These are phyloP conservation scores for Aphelocoma californica DNA, from an alignment of 2,797 vertebrate genomes.

Conservation along the genomic window DNA sequence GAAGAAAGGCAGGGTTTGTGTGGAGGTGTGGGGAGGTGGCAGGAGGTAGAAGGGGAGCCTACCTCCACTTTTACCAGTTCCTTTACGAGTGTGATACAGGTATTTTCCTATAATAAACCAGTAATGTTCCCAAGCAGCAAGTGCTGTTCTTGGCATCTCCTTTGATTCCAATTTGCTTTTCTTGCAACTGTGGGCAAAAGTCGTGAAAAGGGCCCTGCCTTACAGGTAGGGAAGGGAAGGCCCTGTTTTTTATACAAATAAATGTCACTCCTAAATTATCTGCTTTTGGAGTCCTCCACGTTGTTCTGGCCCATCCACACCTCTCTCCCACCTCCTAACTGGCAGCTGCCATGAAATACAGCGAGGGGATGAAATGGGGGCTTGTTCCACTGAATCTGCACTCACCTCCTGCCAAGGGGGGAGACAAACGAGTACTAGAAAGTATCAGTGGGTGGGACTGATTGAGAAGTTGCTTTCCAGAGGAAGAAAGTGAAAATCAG, in stretches of 20 bases:
- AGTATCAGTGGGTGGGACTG: background rate
- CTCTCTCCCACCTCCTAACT: conserved; percentile 29
- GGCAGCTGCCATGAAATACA: conserved; percentile 17
- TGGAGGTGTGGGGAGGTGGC: conserved; percentile 28
- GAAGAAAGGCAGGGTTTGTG: conserved; percentile 40
- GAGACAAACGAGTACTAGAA: background rate
- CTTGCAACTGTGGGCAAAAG: conserved; percentile 19
- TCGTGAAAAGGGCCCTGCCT: conserved; percentile 5
- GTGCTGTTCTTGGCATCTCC: conserved; percentile 53
- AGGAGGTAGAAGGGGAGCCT: conserved; percentile 26
- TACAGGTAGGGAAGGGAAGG: conserved; percentile 54
- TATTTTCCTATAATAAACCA: conserved; percentile 64
- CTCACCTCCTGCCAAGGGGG: background rate
- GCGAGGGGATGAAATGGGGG: background rate
- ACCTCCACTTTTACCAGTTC: conserved; percentile 37
- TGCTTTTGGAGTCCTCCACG: conserved; percentile 4
- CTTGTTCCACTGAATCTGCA: conserved; percentile 1
- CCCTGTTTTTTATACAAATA: conserved; percentile 48
- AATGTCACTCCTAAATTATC: conserved; percentile 63
- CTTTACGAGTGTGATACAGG: conserved; percentile 54
- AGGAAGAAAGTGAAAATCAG: background rate
- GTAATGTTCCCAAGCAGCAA: conserved; percentile 36
- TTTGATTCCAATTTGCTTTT: conserved; percentile 58
- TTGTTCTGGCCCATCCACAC: background rate
- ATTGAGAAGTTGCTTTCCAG: background rate